Percentiles rank a stretch among this genome's conserved stretches.
phyloP scores from a whole-genome alignment of 2,797 vertebrate species.

The Leptatherina wallacei region DNA sequence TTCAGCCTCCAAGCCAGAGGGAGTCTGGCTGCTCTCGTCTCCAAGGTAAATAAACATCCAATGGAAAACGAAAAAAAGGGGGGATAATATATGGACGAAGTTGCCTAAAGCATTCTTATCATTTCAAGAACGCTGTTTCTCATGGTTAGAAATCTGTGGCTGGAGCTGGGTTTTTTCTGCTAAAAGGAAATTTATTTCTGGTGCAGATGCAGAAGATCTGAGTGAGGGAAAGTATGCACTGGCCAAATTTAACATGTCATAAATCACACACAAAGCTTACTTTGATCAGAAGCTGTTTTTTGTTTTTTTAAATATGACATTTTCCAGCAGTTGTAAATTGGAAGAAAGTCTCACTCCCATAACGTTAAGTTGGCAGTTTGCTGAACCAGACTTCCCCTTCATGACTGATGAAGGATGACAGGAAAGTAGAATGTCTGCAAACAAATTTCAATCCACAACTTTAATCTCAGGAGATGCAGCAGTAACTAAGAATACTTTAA shows the following conservation, averaged over 20 bases:
- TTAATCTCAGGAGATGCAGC: slow-evolving; percentile 50
- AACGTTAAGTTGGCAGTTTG: slow-evolving; percentile 34
- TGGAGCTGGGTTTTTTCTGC: slow-evolving; percentile 51
- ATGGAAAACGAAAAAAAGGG: slow-evolving; percentile 4
- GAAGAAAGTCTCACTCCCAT: slow-evolving; percentile 41
- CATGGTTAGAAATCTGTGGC: slow-evolving; percentile 58
- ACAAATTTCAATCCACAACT: slow-evolving; percentile 50
- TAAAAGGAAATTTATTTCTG: slow-evolving; percentile 61
- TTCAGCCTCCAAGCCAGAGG: slow-evolving; percentile 23
- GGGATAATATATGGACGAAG: slow-evolving; percentile 41
- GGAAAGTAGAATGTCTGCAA: slow-evolving; percentile 56
- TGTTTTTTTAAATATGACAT: slow-evolving; percentile 26
- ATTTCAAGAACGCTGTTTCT: slow-evolving; percentile 67
- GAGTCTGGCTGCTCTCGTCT: slow-evolving; percentile 51
- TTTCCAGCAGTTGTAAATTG: slow-evolving; percentile 59
- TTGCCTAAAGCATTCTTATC: slow-evolving; percentile 63
- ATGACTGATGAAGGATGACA: slow-evolving; percentile 58
- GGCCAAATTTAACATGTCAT: slow-evolving; percentile 70
- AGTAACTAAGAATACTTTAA: slow-evolving; percentile 18
- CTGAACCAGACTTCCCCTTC: slow-evolving; percentile 30
- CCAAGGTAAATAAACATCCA: slow-evolving; percentile 72
- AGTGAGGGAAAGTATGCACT: slow-evolving; percentile 32
- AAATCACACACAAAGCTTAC: slow-evolving; percentile 71
- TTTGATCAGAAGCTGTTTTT: slow-evolving; percentile 69
- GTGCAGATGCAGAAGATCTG: slow-evolving; percentile 44